phyloP scores from a whole-genome alignment of 2,113 vertebrate genomes.

The Aptenodytes forsteri region DNA sequence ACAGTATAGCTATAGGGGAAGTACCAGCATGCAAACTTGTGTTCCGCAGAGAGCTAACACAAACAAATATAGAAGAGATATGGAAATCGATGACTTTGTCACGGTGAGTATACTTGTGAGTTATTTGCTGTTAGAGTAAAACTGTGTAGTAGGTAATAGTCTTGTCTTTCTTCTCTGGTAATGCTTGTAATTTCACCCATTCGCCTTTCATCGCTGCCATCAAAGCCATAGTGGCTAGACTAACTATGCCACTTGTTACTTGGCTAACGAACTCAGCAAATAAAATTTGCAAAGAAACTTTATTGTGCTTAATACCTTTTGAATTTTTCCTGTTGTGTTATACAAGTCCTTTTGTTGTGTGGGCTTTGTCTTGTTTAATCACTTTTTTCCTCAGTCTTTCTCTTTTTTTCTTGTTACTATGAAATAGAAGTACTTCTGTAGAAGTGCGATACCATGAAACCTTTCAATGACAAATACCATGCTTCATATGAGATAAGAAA shows the following conservation, averaged over 20 bases:
- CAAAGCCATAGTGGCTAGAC: not conserved
- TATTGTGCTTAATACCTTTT: not conserved
- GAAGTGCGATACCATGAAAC: not conserved
- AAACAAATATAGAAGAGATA: constrained; percentile 81
- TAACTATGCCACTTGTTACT: not conserved
- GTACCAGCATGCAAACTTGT: constrained; percentile 78
- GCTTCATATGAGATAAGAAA: not conserved
- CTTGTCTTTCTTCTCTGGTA: not conserved
- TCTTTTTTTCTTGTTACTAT: not conserved
- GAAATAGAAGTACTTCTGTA: not conserved
- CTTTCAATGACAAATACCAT: not conserved
- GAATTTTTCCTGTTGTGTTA: not conserved
- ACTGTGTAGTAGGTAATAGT: not conserved
- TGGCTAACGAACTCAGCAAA: not conserved
- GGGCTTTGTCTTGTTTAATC: not conserved
- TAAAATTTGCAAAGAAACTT: not conserved
- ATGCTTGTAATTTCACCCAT: not conserved
- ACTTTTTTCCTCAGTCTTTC: not conserved
- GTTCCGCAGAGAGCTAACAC: constrained; percentile 75
- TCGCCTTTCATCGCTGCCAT: not conserved
- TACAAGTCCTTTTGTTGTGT: not conserved
- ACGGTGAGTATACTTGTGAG: constrained; percentile 63
- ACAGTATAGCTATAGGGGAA: constrained; percentile 88
- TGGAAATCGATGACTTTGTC: constrained; percentile 84
- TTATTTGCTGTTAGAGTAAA: not conserved